phyloP scores from a whole-genome alignment of 2,888 invertebrate species.

The Pristionchus maxplancki region DNA sequence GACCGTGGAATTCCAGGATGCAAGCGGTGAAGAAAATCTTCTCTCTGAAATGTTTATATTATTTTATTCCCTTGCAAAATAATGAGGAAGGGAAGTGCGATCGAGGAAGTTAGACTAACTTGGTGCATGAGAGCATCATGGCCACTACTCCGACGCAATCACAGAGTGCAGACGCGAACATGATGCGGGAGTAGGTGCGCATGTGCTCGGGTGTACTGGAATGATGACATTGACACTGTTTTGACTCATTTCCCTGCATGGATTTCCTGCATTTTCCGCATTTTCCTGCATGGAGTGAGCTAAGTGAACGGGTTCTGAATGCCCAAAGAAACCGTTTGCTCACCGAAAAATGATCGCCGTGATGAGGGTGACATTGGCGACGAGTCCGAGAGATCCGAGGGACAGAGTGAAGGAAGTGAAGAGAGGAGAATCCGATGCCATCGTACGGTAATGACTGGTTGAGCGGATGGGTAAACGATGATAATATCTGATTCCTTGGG shows the following conservation, averaged over 20 bases:
- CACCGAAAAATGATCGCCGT: neutral
- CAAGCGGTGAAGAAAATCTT: neutral
- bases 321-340: neutral
- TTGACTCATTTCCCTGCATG: too few species aligned
- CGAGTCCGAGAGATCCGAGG: neutral
- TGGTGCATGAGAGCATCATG: neutral
- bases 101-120: too few species aligned
- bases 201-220: neutral
- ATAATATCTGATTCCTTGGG: neutral
- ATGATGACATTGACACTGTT: too few species aligned
- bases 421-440: neutral
- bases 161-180: neutral
- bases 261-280: neutral
- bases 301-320: too few species aligned
- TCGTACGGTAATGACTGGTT: neutral
- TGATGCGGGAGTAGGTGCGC: neutral
- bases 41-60: neutral
- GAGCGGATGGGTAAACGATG: neutral
- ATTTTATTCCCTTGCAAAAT: too few species aligned
- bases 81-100: too few species aligned
- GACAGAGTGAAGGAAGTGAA: neutral
- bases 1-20: neutral
- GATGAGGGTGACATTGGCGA: neutral
- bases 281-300: too few species aligned
- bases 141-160: neutral